Evolutionary conservation across 1,140 invertebrate species (phyloP).

Genomic region (Acromyrmex heyeri): DNA sequence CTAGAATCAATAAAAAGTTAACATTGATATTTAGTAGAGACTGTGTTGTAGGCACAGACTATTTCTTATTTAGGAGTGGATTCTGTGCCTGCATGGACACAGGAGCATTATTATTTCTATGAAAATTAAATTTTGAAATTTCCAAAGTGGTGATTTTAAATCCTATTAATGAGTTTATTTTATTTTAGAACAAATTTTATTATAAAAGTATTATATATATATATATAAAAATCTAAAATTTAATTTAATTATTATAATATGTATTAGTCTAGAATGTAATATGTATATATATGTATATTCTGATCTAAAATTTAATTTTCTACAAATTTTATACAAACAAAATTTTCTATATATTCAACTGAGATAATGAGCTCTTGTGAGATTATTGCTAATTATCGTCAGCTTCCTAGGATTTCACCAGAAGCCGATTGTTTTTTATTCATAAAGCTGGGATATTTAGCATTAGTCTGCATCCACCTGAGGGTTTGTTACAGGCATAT

Average conservation of each 20-base stretch:
- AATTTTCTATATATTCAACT: conserved; percentile 41
- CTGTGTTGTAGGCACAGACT: conserved; percentile 88
- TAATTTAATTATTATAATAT: not conserved
- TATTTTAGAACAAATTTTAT: no score
- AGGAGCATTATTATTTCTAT: conserved; percentile 81
- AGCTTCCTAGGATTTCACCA: conserved; percentile 75
- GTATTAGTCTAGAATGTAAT: no score
- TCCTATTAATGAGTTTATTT: no score
- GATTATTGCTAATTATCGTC: conserved; percentile 85
- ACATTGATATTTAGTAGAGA: conserved; percentile 78
- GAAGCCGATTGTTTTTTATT: conserved; percentile 65
- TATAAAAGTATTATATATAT: no score
- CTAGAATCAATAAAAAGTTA: conserved; percentile 69
- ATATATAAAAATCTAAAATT: no score
- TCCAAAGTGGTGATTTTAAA: no score
- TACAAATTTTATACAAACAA: conserved; percentile 16
- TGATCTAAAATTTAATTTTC: no score
- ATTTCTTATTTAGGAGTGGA: conserved; percentile 87
- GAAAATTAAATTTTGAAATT: no score
- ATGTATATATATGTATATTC: no score
- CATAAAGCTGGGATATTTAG: conserved; percentile 84
- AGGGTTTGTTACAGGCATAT: conserved; percentile 91
- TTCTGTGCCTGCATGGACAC: conserved; percentile 88
- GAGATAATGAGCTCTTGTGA: conserved; percentile 81
- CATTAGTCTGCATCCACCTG: conserved; percentile 88